Evolutionary conservation across 2,113 vertebrate genomes (phyloP), one percentile per base, ranked within the genome.

Genomic region (Vanacampus margaritifer): DNA sequence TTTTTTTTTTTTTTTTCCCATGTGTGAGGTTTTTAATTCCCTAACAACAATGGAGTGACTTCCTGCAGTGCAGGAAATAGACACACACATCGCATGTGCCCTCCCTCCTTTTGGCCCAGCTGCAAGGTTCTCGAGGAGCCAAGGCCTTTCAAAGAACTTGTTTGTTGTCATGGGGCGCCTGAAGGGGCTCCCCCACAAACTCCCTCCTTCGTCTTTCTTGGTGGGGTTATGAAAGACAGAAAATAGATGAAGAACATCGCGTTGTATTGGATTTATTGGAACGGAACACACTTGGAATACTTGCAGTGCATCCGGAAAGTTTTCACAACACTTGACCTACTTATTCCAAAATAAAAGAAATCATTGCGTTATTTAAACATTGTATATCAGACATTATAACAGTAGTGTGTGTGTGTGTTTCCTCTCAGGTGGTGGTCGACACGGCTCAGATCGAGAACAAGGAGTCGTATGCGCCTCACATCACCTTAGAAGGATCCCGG

Each of bases 371-470:
- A 32, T 32, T 32, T 32, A 32, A 32, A 32, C 28, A 32, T 32
- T 32, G 4, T 32, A 46, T 51, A 21, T n/a, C 48, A 3, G 21
- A 51, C n/a, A n/a, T 9, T 51, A n/a, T n/a, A 46, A 46, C 16
- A 46, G 7, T 37, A 16, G 51, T 79, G 17, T 86, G 16, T 57
- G 16, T 57, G 51, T 64, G 37, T 83, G 39, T 84, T 67, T 84
- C 51, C 67, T 32, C 23, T 75, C 78, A 98, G 97, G 97, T 99
- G 88, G 97, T 99, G 80, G 97, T 99, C 65, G 97, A 99, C 79
- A 99, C 97, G 0, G 97, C 97, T 69, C 96, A 99, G 90, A 98
- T 97, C 74, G 97, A 99, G 90, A 98, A 98, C 87, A 97, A 97
- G 89, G 97, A 99, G 91, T 95, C 95, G 5, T 98, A 98, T 5